Evolutionary conservation across 2,888 invertebrate species (phyloP), one percentile per base, ranked within the genome.

Genomic region (Pocota personata): DNA sequence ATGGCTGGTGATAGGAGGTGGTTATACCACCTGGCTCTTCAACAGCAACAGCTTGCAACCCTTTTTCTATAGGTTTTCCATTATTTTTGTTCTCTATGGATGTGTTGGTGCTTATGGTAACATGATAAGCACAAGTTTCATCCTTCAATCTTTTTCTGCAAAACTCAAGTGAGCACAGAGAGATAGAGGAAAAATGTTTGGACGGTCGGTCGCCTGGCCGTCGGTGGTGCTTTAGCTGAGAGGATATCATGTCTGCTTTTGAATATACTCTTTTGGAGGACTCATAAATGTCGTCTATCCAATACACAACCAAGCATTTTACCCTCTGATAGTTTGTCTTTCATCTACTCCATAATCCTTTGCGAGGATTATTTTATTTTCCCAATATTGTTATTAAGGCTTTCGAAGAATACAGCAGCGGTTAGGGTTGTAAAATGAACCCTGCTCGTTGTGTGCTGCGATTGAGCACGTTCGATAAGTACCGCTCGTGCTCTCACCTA

Each of bases 191-290:
- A 40, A 71, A 62, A 55, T 55, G 62, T 67, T 76, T 57, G 62
- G 55, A 79, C 62, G 32, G 30, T 75, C 62, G 32, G 30, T 75
- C 57, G 66, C 35, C 32, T 27, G 64, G 62, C 62, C 10, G 5
- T 40, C 52, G 12, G 12, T 60, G 78, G 40, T 77, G 77, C 67
- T 58, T 35, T 35, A 35, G 46, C 58, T 66, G 55, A 67, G 55
- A 72, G 66, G 66, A 80, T 76, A 80, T 84, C 80, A 71, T 55
- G 69, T 76, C 76, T 76, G 84, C 79, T 86, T 80, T 86, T 86
- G 71, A 72, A 82, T 71, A 48, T 66, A 60, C 76, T 40, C 50
- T 35, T 79, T 58, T 66, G 52, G 58, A 72, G 71, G 71, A 75
- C 80, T 75, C 80, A 84, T 84, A 80, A 83, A 67, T 83, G 83